Conservation (phyloP, 2,888 invertebrate genomes). For the Abrostola triplasia region DNA sequence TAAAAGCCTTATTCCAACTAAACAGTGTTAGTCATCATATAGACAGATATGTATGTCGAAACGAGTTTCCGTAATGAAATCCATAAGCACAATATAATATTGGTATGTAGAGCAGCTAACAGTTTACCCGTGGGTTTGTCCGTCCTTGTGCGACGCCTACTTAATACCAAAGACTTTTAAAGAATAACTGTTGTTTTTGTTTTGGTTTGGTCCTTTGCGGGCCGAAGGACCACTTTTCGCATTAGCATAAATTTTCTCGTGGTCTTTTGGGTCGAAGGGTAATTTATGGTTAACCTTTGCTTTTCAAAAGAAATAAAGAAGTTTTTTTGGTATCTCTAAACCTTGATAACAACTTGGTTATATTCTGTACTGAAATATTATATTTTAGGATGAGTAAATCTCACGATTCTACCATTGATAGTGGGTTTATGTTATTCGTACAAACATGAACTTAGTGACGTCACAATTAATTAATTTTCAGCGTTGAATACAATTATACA, state of each 20-base stretch:
- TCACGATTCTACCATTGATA: no score
- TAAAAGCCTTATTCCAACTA: neutral
- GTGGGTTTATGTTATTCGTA: no score
- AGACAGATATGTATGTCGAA: constrained; percentile 27
- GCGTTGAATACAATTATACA: no score
- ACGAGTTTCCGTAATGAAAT: constrained; percentile 41
- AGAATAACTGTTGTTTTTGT: constrained; percentile 39
- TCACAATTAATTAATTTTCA: no score
- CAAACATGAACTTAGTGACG: no score
- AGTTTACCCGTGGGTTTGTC: constrained; percentile 45
- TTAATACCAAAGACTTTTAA: constrained; percentile 29
- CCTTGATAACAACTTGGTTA: no score
- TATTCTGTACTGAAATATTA: no score
- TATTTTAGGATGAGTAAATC: no score
- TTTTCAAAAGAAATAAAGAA: no score
- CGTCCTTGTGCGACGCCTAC: constrained; percentile 62
- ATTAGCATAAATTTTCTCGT: neutral
- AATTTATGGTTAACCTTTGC: neutral
- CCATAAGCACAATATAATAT: constrained; percentile 39
- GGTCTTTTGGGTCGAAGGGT: neutral
- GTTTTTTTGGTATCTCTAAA: no score
- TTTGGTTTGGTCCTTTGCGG: constrained; percentile 18
- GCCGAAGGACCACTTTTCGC: constrained; percentile 6
- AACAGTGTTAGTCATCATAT: constrained; percentile 21
- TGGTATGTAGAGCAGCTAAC: constrained; percentile 55